Base-by-base conservation (phyloP, 2,888 invertebrate species). In the Pristionchus mayeri region DNA sequence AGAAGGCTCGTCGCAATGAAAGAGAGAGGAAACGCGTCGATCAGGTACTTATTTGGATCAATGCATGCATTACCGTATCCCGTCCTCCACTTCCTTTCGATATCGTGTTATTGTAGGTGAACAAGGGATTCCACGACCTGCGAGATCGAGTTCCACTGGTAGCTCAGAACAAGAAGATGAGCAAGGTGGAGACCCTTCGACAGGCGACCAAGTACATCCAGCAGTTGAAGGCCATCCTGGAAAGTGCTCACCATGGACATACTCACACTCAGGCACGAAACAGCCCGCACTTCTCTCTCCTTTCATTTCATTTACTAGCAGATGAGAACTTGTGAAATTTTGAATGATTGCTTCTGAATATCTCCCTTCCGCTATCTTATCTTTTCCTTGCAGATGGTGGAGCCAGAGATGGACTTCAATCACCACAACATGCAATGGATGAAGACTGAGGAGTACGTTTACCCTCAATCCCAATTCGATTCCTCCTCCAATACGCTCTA, bases 141-240 rank as follows among this genome's bases (percentile, higher is more conserved):
- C 87, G 89, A 18, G 84, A 84, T 27, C 86, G 87, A 30, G 86
- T 89, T 48, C 85, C 86, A 30, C 82, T 82, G 16, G 83, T 84
- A n/a, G 75, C 80, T 37, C 67, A 85, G 16, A 88, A 86, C 21
- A 87, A 89, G 84, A 89, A 88, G 83, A 79, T 87, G 87, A 88
- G 88, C 85, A 89, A 89, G 82, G 89, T 88, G 2, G 89, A 89
- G 48, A 89, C 89, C 9, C 86, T 89, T 16, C 80, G 89, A 21
- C 86, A 89, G 52, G 89, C 89, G 3, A 87, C 87, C 63, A 87
- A 86, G 60, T 88, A 88, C 82, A 89, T 89, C 71, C 67, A 85
- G 67, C 86, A 88, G 7, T 85, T 89, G 30, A 85, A 86, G 48
- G 21, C 44, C 2, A 30, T 88, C 11, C 86, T 89, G 24, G 52